Base-by-base conservation (phyloP, 1,140 invertebrate species). In the Papilio polyxenes region DNA sequence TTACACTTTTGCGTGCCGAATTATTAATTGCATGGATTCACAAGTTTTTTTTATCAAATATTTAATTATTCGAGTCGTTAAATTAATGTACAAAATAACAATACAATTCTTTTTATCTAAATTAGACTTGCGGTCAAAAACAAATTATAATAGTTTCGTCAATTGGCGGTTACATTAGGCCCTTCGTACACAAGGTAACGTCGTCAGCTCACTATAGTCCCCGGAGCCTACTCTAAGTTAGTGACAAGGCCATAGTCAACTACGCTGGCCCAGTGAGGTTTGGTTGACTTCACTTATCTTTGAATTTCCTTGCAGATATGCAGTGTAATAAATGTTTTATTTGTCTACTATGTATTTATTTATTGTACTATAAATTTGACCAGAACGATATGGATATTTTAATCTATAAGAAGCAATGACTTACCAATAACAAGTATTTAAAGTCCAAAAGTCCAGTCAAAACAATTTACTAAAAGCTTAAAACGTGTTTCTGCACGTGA, bases 401-500 rank as follows among this genome's bases (percentile, higher is more conserved):
- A 20, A 20, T 20, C 20, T 62, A 23, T 62, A 20, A 62, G n/a
- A 20, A 59, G 15, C 59, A 62, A 62, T 20, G 59, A 62, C 65
- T 37, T 72, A 15, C 65, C 31, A 72, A 15, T 72, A 13, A 23
- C 17, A n/a, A 20, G 59, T 62, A 65, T 2, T 10, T 65, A 69
- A 31, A 69, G 11, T 37, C 11, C n/a, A n/a, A n/a, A 69, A 37
- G 11, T 15, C 11, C 11, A 72, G 15, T 37, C 13, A 72, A 40
- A 37, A 72, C 31, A 72, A 72, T 37, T 40, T 13, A 13, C 31
- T 40, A 8, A 72, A 72, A 31, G 4, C 31, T 59, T 20, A 59
- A 59, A 59, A 37, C 31, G 65, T 72, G 65, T 37, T 72, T 40
- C 17, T 5, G 31, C 65, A 72, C 65, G 65, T 72, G 65, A 72